These are phyloP conservation scores for Gnathonemus longibarbis DNA, from an alignment of 2,113 vertebrate species.

Conservation along the genomic window DNA sequence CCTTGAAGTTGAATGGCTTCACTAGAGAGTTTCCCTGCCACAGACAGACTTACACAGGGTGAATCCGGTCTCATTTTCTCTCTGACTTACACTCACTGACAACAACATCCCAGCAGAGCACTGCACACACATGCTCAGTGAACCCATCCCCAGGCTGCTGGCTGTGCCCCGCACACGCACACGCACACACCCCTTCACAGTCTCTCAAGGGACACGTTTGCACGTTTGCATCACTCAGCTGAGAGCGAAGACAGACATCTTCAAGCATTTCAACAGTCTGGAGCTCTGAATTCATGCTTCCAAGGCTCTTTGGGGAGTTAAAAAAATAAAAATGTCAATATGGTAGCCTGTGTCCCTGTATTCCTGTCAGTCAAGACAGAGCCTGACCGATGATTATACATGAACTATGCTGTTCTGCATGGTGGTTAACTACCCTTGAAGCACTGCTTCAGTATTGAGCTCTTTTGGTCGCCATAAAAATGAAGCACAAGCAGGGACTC, in stretches of 20 bases:
- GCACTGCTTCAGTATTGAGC: not conserved
- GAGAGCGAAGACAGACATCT: not conserved
- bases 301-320: not conserved
- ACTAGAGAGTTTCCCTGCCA: not conserved
- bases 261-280: not conserved
- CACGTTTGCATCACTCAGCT: not conserved
- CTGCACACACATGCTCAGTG: not conserved
- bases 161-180: not conserved
- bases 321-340: not conserved
- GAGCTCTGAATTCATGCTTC: not conserved
- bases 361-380: not conserved
- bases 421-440: not conserved
- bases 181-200: not conserved
- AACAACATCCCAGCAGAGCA: not conserved
- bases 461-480: not conserved
- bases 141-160: not conserved
- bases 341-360: not conserved
- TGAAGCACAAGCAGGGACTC: not conserved
- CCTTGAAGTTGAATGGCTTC: not conserved
- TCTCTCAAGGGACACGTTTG: not conserved
- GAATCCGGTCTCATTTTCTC: not conserved
- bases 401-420: not conserved
- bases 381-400: not conserved
- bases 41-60: not conserved
- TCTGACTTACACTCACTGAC: not conserved